phyloP scores from a whole-genome alignment of 2,888 invertebrate species.

The Agrochola macilenta region DNA sequence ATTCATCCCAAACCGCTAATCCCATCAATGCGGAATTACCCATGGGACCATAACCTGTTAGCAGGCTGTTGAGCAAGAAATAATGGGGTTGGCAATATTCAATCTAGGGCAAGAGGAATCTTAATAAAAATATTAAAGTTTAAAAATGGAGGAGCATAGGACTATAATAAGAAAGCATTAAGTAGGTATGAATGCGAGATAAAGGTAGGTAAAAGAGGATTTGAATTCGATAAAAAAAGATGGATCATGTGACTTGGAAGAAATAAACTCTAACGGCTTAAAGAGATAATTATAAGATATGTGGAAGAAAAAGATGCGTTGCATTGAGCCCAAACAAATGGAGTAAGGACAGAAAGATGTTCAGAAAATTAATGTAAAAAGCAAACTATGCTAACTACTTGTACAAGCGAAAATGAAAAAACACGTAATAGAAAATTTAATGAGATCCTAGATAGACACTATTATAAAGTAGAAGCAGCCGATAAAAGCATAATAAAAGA shows the following conservation, averaged over 20 bases:
- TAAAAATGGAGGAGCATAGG: not conserved
- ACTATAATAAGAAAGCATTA: not conserved
- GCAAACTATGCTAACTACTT: not conserved
- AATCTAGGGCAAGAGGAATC: slow-evolving; percentile 35
- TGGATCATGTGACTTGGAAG: not conserved
- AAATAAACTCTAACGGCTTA: not conserved
- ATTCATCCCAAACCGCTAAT: slow-evolving; percentile 60
- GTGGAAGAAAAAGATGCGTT: not conserved
- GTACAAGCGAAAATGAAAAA: not conserved
- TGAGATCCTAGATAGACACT: not conserved
- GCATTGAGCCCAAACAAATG: not conserved
- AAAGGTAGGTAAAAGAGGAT: not conserved
- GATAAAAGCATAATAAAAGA: not conserved
- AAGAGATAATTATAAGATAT: not conserved
- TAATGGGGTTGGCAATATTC: slow-evolving; percentile 44
- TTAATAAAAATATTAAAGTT: slow-evolving; percentile 16
- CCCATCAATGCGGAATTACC: slow-evolving; percentile 63
- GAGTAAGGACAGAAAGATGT: not conserved
- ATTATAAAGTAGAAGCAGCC: not conserved
- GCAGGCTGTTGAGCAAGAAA: slow-evolving; percentile 47
- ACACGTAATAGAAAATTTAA: not conserved
- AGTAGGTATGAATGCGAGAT: not conserved
- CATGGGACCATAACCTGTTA: slow-evolving; percentile 56
- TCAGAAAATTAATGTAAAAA: not conserved
- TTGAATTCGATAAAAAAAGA: not conserved